Evolutionary conservation across 2,797 vertebrate genomes (phyloP).

Genomic region (Gymnodraco acuticeps): DNA sequence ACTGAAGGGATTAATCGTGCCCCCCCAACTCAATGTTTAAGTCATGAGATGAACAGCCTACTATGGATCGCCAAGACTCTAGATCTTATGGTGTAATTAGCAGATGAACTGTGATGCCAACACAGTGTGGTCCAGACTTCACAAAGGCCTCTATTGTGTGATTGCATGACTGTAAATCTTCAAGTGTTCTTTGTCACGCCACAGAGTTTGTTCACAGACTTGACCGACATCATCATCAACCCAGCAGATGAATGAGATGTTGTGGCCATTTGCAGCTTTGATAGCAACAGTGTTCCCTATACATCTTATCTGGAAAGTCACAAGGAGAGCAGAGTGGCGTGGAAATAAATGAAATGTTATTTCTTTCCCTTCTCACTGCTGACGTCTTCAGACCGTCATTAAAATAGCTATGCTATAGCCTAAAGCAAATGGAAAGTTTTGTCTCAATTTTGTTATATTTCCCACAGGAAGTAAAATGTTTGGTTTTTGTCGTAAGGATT

Average conservation of each 20-base stretch:
- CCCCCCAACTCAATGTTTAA: conserved; percentile 54
- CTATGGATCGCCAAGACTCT: conserved; percentile 48
- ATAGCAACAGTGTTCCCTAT: neutral
- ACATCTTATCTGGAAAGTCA: conserved; percentile 15
- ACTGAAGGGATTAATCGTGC: conserved; percentile 65
- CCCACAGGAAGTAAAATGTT: conserved; percentile 36
- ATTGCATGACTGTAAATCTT: conserved; percentile 58
- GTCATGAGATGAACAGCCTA: conserved; percentile 68
- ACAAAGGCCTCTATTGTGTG: conserved; percentile 60
- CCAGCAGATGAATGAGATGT: conserved; percentile 24
- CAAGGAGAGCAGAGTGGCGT: conserved; percentile 4
- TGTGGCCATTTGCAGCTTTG: conserved; percentile 26
- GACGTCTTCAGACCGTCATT: conserved; percentile 13
- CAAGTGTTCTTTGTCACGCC: conserved; percentile 52
- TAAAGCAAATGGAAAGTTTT: conserved; percentile 17
- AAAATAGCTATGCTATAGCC: conserved; percentile 18
- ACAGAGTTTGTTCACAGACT: conserved; percentile 59
- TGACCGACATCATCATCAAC: conserved; percentile 42
- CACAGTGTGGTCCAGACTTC: conserved; percentile 49
- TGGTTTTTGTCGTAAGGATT: conserved; percentile 32
- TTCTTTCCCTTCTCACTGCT: neutral
- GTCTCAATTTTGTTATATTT: conserved; percentile 10
- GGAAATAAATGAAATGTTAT: conserved; percentile 23
- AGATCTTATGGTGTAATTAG: conserved; percentile 72
- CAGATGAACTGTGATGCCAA: conserved; percentile 72